Evolutionary conservation across 2,888 invertebrate genomes (phyloP), one percentile per base, ranked within the genome.

Genomic region (Torymus aiolomorphi): DNA sequence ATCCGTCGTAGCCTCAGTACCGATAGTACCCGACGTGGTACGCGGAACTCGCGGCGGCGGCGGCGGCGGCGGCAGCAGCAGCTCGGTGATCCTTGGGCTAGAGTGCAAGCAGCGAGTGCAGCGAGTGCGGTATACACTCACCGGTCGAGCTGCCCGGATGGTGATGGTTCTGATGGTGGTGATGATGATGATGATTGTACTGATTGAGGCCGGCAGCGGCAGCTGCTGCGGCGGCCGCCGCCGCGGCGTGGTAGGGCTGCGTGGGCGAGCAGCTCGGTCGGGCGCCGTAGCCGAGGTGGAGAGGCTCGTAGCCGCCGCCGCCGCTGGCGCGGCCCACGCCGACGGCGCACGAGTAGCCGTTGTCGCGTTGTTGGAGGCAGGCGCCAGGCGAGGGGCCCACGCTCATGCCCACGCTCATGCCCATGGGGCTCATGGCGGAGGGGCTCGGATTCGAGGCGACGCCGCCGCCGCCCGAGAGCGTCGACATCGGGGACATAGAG

Each of bases 231-330:
- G 81, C 81, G 73, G 86, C 84, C 73, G 93, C 80, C 0, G 81
- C 82, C 69, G 86, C 84, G 77, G 93, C 91, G 88, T 94, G 94
- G 91, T 94, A 93, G 56, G 93, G 94, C 89, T 94, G 95, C 84
- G 93, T 94, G 89, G 91, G 95, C 91, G 92, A 95, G 92, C 90
- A 95, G 87, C 93, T 93, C 61, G 94, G 93, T 74, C 95, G 92
- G 4, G 93, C 90, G 2, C 92, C 92, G 85, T 92, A 92, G 20
- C 92, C 92, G 49, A 91, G 86, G 83, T 89, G 89, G 31, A 93
- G 91, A n/a, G 93, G 90, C 84, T 93, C 93, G 87, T 93, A 93
- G 62, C 90, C 89, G 2, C 92, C 91, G 14, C 92, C 91, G 5
- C 65, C 69, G 14, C 92, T 91, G 11, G 92, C 92, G 12, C 82